Conservation (phyloP, 1,140 invertebrate genomes). For the Watersipora subatra region DNA sequence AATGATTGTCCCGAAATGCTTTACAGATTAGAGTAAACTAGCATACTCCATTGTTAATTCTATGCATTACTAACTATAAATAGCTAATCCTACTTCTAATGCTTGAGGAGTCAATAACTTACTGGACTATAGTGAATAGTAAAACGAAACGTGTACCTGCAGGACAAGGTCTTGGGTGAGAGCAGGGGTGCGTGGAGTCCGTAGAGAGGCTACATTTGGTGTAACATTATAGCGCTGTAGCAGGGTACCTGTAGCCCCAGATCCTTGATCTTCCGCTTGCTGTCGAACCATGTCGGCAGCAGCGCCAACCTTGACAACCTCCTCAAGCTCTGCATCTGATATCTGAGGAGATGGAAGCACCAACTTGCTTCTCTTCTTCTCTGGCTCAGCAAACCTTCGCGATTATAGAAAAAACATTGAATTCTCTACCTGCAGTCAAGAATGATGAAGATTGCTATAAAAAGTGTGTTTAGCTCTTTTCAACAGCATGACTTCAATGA, state of each 20-base stretch:
- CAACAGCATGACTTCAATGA: too few species aligned
- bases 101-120: too few species aligned
- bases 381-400: slow-evolving; percentile 53
- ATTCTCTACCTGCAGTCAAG: too few species aligned
- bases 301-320: slow-evolving; percentile 88
- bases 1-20: slow-evolving; percentile 2
- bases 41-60: too few species aligned
- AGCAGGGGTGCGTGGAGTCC: slow-evolving; percentile 78
- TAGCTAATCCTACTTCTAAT: too few species aligned
- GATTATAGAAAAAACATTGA: slow-evolving; percentile 2
- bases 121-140: too few species aligned
- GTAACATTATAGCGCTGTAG: slow-evolving; percentile 75
- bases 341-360: slow-evolving; percentile 93
- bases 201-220: slow-evolving; percentile 47
- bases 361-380: slow-evolving; percentile 84
- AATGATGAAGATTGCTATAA: too few species aligned
- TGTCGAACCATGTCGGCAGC: slow-evolving; percentile 86
- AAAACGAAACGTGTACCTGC: too few species aligned
- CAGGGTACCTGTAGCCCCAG: slow-evolving; percentile 64
- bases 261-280: slow-evolving; percentile 58
- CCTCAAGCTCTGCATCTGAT: slow-evolving; percentile 60
- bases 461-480: too few species aligned
- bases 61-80: too few species aligned
- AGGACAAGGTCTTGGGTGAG: slow-evolving; percentile 48
- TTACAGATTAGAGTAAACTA: too few species aligned